Percentiles rank a stretch among this genome's conserved stretches.
These are phyloP conservation scores for Vombatus ursinus DNA, from an alignment of 2,113 vertebrate genomes.

Conservation along the genomic window DNA sequence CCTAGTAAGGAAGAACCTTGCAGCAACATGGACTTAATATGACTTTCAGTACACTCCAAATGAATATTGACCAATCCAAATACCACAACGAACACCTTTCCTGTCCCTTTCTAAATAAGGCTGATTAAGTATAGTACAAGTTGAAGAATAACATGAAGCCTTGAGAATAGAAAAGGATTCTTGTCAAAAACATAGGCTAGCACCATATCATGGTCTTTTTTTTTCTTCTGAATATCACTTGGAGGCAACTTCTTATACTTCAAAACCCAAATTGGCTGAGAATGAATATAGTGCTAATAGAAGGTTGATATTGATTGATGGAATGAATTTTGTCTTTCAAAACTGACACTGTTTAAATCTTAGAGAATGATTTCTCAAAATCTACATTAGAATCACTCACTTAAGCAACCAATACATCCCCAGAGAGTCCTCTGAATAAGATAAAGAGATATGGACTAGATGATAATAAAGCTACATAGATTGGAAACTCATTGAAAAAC, in stretches of 20 bases:
- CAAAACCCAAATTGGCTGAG: not conserved
- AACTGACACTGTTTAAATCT: not conserved
- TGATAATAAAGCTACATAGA: not conserved
- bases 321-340: not conserved
- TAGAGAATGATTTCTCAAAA: not conserved
- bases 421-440: not conserved
- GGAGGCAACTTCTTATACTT: not conserved
- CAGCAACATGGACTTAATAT: constrained; percentile 31
- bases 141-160: constrained; percentile 17
- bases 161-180: not conserved
- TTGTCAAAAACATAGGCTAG: not conserved
- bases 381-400: not conserved
- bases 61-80: constrained; percentile 47
- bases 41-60: constrained; percentile 52
- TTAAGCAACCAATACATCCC: not conserved
- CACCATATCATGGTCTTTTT: not conserved
- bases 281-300: not conserved
- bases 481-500: not conserved
- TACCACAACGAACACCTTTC: not conserved
- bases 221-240: not conserved
- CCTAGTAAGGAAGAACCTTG: constrained; percentile 35
- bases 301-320: not conserved
- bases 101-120: not conserved
- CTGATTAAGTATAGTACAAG: constrained; percentile 15
- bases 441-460: not conserved